Percentiles rank a stretch among this genome's conserved stretches.
phyloP scores from a whole-genome alignment of 2,113 vertebrate genomes.

The Sinocyclocheilus anophthalmus region DNA sequence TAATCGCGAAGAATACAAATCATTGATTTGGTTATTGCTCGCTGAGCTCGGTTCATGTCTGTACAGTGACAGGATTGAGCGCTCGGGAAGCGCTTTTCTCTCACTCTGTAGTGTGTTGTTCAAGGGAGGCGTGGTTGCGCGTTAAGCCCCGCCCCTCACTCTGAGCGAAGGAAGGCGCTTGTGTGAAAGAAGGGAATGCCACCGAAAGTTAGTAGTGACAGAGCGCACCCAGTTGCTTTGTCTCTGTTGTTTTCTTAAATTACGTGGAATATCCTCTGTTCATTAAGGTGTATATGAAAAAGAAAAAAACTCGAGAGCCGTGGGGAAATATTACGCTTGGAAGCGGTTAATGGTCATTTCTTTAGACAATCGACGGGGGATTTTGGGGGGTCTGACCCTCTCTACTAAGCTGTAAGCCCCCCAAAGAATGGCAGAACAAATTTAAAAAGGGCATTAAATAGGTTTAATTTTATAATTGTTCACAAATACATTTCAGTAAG shows the following conservation, averaged over 20 bases:
- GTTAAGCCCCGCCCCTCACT: slow-evolving; percentile 45
- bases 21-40: slow-evolving; percentile 51
- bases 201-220: slow-evolving; percentile 27
- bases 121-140: slow-evolving; percentile 54
- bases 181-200: slow-evolving; percentile 10
- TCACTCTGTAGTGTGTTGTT: slow-evolving; percentile 41
- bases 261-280: neutral
- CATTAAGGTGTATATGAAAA: neutral
- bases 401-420: neutral
- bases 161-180: slow-evolving; percentile 62
- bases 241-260: slow-evolving; percentile 32
- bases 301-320: neutral
- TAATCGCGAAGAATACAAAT: slow-evolving; percentile 53
- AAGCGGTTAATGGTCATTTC: too few species aligned
- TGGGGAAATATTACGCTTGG: neutral
- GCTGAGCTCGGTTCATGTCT: slow-evolving; percentile 68
- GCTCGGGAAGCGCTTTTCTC: slow-evolving; percentile 61
- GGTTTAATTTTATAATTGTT: neutral
- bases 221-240: slow-evolving; percentile 12
- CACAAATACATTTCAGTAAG: neutral
- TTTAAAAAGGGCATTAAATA: neutral
- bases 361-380: neutral
- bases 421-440: neutral
- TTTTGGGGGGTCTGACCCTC: neutral
- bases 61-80: slow-evolving; percentile 63